Evolutionary conservation across 1,140 invertebrate species (phyloP), one percentile per base, ranked within the genome.

Genomic region (Solenopsis invicta): DNA sequence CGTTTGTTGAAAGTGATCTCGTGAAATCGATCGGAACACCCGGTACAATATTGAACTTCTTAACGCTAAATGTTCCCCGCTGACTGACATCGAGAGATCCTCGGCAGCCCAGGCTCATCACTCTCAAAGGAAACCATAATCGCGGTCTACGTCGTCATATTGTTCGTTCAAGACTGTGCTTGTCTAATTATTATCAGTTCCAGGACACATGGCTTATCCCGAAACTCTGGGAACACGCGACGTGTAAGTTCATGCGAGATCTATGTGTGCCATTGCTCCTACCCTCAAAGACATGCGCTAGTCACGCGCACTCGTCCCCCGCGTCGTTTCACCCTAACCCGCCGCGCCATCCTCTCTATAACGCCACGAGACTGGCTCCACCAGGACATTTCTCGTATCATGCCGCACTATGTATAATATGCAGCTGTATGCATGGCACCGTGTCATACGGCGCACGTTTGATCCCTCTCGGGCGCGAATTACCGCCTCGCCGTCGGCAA

Each of bases 181-280:
- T 41, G 74, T 78, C 74, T 85, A 85, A 85, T 85, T 85, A 85
- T 85, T 85, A 85, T 85, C 82, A 85, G 74, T 78, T 78, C 74
- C 74, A 78, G 82, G 52, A 54, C 74, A 85, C 61, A 54, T 29
- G 64, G 48, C 13, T 84, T 87, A 87, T 78, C 85, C 77, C 74
- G 77, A 81, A 54, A 84, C 71, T 88, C 67, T 13, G 59, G 56
- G 48, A 88, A 87, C 71, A 67, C 52, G 61, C 13, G 12, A 34
- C 54, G 61, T 74, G 85, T 82, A 56, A 21, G 13, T 64, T 52
- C 54, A n/a, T 56, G n/a, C 24, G 50, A 81, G 37, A 50, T 62
- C 45, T 54, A 54, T 62, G 48, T 29, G 69, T 48, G 50, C 37
- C 59, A 37, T 37, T 50, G 64, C 67, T 74, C 9, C 41, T 78